Evolutionary conservation across 2,113 vertebrate genomes (phyloP), one percentile per base, ranked within the genome.

Genomic region (Ophiodon elongatus): DNA sequence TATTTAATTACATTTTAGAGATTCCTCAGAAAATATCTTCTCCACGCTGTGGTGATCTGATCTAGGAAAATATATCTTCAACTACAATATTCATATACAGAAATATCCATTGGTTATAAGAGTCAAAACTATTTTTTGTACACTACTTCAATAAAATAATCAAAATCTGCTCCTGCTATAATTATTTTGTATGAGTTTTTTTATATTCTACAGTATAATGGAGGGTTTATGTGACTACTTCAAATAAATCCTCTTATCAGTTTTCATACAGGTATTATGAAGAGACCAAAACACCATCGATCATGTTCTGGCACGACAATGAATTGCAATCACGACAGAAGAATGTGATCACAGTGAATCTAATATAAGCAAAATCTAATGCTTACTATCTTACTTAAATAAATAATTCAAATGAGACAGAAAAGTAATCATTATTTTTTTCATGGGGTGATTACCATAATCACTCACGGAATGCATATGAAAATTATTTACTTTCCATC

Each of bases 331-430:
- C 86, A 91, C 59, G 85, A 37, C 23, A 83, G 65, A 89, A 83
- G 72, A 78, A 86, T 68, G 60, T 80, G 37, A 88, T 90, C 73
- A 81, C 66, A 29, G 27, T 63, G 77, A 79, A 90, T 90, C 75
- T 39, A 79, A 88, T 82, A 84, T 88, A 88, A 89, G 83, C 59
- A 89, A 73, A 76, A 84, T 74, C 50, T 73, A 72, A 62, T 73
- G 79, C 82, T 88, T 73, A 80, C 69, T 82, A 85, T 88, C 79
- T 86, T 72, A 84, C 76, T 87, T 84, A 86, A 85, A 76, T 63
- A 85, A 82, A 90, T 82, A 78, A 91, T 92, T 87, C 78, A 91
- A 91, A 92, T 90, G 79, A 90, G 78, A 70, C 80, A 73, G 67
- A 87, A 85, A 89, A 83, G 80, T 85, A 88, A 90, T 90, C 75